Percentiles rank a stretch among this genome's conserved stretches.
Evolutionary conservation across 2,888 invertebrate species (phyloP).

Genomic region (Apoda limacodes): DNA sequence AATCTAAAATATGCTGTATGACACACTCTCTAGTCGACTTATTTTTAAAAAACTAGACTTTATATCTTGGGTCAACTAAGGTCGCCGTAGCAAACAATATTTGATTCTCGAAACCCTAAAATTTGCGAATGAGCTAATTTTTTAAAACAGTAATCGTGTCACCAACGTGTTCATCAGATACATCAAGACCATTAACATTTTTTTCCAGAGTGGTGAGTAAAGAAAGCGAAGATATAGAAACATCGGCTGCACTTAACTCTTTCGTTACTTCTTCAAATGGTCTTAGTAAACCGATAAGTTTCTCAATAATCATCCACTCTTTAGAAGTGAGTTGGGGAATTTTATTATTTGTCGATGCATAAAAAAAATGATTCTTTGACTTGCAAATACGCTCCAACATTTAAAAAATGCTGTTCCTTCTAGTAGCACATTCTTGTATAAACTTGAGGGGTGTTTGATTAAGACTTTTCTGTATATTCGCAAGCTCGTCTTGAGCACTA

Average conservation of each 20-base stretch:
- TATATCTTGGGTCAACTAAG: constrained; percentile 17
- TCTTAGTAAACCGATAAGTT: constrained; percentile 14
- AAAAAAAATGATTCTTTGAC: constrained; percentile 14
- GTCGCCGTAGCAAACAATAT: constrained; percentile 18
- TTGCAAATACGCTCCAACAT: constrained; percentile 16
- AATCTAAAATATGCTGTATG: constrained; percentile 14
- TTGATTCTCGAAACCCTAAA: constrained; percentile 19
- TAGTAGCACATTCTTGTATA: constrained; percentile 14
- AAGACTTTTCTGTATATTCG: constrained; percentile 13
- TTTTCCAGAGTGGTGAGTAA: constrained; percentile 17
- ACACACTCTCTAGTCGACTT: constrained; percentile 12
- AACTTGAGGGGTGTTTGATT: constrained; percentile 15
- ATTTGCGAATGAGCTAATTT: constrained; percentile 16
- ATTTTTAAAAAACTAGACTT: constrained; percentile 12
- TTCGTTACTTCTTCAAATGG: constrained; percentile 17
- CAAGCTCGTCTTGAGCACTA: constrained; percentile 15
- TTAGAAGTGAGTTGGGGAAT: constrained; percentile 17
- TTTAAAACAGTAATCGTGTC: constrained; percentile 9
- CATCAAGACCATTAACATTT: constrained; percentile 10
- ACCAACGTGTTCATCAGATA: constrained; percentile 10
- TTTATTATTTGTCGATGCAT: constrained; percentile 17
- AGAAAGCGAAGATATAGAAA: constrained; percentile 18
- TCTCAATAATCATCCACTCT: constrained; percentile 15
- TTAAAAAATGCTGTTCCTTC: constrained; percentile 17
- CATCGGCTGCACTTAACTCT: constrained; percentile 18